A percentile compares a stretch with the other conserved stretches of the same genome.
phyloP scores from a whole-genome alignment of 1,140 invertebrate species.

The Lordiphosa stackelbergi region DNA sequence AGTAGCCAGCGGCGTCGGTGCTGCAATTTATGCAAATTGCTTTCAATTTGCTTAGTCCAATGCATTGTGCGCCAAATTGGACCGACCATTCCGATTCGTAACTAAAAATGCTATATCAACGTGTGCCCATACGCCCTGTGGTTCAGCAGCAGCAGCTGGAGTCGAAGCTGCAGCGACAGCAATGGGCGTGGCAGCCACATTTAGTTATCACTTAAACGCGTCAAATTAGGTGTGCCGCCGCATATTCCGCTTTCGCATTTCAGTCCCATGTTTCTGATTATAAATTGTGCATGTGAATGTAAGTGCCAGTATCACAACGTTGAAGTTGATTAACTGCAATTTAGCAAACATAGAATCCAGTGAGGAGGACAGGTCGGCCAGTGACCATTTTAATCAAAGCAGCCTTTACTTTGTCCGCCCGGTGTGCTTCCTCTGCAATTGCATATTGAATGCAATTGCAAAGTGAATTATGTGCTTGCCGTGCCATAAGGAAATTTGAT shows the following conservation, averaged over 20 bases:
- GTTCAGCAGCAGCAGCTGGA: not conserved
- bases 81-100: slow-evolving; percentile 23
- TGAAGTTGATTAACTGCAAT: slow-evolving; percentile 18
- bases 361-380: not conserved
- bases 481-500: slow-evolving; percentile 47
- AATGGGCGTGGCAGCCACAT: slow-evolving; percentile 18
- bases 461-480: slow-evolving; percentile 24
- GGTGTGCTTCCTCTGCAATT: too few species aligned
- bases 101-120: slow-evolving; percentile 42
- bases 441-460: slow-evolving; percentile 20
- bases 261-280: slow-evolving; percentile 6
- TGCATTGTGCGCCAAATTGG: slow-evolving; percentile 36
- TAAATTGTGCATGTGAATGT: slow-evolving; percentile 4
- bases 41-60: slow-evolving; percentile 60
- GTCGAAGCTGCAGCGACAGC: not conserved
- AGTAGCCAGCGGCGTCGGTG: slow-evolving; percentile 10
- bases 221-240: slow-evolving; percentile 34
- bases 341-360: slow-evolving; percentile 6
- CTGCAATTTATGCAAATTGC: slow-evolving; percentile 69
- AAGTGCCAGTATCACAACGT: slow-evolving; percentile 9
- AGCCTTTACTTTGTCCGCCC: slow-evolving; percentile 4
- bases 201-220: slow-evolving; percentile 42
- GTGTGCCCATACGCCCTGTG: slow-evolving; percentile 30
- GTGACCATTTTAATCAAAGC: slow-evolving; percentile 4
- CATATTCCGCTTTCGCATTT: slow-evolving; percentile 9